Conservation (phyloP, 2,113 vertebrate genomes). For the Syngnathoides biaculeatus region DNA sequence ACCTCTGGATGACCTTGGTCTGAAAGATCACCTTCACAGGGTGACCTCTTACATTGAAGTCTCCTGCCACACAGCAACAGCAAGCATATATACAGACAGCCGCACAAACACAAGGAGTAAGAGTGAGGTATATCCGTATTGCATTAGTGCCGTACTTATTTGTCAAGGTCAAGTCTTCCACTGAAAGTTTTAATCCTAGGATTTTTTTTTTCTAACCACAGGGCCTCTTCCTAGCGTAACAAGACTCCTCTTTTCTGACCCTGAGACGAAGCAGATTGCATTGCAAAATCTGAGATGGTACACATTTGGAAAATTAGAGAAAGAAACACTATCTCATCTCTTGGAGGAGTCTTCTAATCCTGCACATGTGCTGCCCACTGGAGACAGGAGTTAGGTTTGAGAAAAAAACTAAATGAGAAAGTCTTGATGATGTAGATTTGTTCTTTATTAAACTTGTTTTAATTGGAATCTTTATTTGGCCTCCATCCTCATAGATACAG, state of each 20-base stretch:
- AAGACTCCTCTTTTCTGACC: constrained; percentile 23
- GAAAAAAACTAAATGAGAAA: no score
- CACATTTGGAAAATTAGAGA: constrained; percentile 50
- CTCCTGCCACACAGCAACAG: constrained; percentile 26
- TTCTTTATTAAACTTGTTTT: constrained; percentile 43
- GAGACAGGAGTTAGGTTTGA: constrained; percentile 2
- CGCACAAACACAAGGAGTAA: constrained; percentile 14
- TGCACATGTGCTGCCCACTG: constrained; percentile 35
- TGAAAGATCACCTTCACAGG: constrained; percentile 26
- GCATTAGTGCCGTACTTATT: background rate
- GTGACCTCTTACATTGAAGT: constrained; percentile 41
- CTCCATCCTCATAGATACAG: constrained; percentile 12
- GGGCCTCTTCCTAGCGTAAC: constrained; percentile 33
- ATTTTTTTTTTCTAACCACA: constrained; percentile 23
- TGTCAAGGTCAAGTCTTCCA: background rate
- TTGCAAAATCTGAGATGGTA: constrained; percentile 31
- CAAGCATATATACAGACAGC: background rate
- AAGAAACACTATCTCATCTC: constrained; percentile 48
- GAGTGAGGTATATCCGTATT: background rate
- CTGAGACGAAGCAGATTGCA: constrained; percentile 13
- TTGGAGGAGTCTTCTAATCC: constrained; percentile 47
- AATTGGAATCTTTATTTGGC: constrained; percentile 41
- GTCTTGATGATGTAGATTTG: constrained; percentile 42
- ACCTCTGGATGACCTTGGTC: constrained; percentile 24
- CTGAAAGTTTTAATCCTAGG: constrained; percentile 27